These are phyloP conservation scores for Atta texana DNA, from an alignment of 1,140 invertebrate species.

Conservation along the genomic window DNA sequence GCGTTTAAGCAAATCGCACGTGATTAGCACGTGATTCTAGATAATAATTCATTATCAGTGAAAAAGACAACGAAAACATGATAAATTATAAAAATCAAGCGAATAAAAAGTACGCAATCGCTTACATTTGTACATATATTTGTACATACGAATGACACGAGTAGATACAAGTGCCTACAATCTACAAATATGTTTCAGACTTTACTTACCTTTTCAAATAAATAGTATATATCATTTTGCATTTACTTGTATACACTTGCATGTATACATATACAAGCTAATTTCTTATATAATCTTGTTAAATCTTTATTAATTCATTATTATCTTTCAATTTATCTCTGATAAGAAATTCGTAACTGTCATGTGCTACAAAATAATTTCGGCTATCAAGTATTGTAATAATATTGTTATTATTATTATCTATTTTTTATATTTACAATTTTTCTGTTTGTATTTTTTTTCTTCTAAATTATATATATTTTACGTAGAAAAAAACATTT, in stretches of 20 bases:
- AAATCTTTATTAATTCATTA: constrained; percentile 25
- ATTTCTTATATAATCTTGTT: not conserved
- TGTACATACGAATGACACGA: not conserved
- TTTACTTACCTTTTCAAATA: constrained; percentile 23
- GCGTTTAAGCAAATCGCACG: not conserved
- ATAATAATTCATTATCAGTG: constrained; percentile 35
- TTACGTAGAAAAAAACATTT: not conserved
- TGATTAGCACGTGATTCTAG: constrained; percentile 12
- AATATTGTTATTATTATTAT: not conserved
- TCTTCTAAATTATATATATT: not conserved
- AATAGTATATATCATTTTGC: constrained; percentile 2
- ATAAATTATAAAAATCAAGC: constrained; percentile 33
- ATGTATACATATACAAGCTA: not conserved
- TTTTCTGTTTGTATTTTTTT: not conserved
- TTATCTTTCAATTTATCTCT: not conserved
- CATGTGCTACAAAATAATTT: not conserved
- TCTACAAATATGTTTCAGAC: constrained; percentile 28
- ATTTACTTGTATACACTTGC: not conserved
- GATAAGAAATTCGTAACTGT: constrained; percentile 23
- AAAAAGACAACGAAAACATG: not conserved
- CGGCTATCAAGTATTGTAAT: not conserved
- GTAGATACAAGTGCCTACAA: constrained; percentile 10
- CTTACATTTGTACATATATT: constrained; percentile 24
- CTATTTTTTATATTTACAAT: not conserved
- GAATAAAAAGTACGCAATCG: not conserved